Conservation (phyloP, 2,888 invertebrate species). For the Corythucha ciliata region DNA sequence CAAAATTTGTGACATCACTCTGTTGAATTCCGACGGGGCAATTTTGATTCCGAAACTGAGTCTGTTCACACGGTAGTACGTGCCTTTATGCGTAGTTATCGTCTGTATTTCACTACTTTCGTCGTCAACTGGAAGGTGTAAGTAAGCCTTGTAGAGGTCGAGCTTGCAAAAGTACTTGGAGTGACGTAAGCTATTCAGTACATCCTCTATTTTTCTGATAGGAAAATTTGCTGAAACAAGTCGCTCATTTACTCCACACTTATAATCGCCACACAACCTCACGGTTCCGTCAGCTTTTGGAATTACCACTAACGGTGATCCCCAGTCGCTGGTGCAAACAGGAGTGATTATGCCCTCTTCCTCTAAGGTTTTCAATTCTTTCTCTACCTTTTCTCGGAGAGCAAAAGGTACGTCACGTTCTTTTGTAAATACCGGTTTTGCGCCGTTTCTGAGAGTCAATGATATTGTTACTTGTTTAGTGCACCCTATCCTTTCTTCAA, state of each 20-base stretch:
- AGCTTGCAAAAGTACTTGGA: constrained; percentile 24
- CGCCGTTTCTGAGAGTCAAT: too few relatives aligned
- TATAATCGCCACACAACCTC: constrained; percentile 22
- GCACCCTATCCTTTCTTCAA: not conserved
- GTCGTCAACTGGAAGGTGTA: constrained; percentile 6
- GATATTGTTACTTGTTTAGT: constrained; percentile 4
- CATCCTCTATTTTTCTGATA: constrained; percentile 25
- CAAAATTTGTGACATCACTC: too few relatives aligned
- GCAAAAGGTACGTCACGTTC: constrained; percentile 13
- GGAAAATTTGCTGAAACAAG: constrained; percentile 28
- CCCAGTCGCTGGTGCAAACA: constrained; percentile 21
- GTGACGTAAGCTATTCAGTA: constrained; percentile 20
- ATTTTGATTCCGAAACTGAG: too few relatives aligned
- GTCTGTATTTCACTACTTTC: constrained; percentile 11
- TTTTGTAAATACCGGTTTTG: too few relatives aligned
- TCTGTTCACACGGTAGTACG: too few relatives aligned
- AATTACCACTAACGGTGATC: constrained; percentile 14
- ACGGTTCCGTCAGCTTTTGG: constrained; percentile 17
- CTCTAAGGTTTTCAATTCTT: constrained; percentile 21
- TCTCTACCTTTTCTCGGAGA: constrained; percentile 16
- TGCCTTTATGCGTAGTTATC: constrained; percentile 2
- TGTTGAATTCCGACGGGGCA: too few relatives aligned
- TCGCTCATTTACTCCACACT: constrained; percentile 7
- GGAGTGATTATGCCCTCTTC: constrained; percentile 20
- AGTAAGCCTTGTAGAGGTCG: not conserved